phyloP scores from a whole-genome alignment of 2,113 vertebrate species.

The Sapayoa aenigma region DNA sequence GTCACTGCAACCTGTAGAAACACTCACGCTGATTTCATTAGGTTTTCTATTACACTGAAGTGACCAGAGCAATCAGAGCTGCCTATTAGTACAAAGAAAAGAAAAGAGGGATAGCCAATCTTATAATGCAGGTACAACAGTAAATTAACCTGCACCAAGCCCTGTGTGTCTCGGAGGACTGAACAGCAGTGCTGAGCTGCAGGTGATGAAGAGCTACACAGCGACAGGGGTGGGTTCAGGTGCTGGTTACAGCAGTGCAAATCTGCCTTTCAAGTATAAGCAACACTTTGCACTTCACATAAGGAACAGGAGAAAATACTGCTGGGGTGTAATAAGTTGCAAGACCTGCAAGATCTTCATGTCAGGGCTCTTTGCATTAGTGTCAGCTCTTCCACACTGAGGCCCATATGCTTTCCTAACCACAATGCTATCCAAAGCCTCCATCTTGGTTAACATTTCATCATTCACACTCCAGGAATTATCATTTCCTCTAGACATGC shows the following conservation, averaged over 20 bases:
- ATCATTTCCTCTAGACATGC: slow-evolving; percentile 60
- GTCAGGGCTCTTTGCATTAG: neutral
- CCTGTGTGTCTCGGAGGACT: neutral
- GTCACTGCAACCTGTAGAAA: neutral
- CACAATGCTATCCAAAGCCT: slow-evolving; percentile 10
- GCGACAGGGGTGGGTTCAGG: neutral
- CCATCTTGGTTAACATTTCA: slow-evolving; percentile 57
- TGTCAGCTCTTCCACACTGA: neutral
- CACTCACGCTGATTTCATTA: neutral
- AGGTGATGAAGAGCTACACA: neutral
- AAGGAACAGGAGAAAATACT: neutral
- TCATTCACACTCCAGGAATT: slow-evolving; percentile 52
- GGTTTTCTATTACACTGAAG: neutral
- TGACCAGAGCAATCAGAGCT: neutral
- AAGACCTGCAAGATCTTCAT: neutral
- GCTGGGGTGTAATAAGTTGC: neutral
- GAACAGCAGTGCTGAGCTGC: fast-evolving
- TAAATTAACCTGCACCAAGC: neutral
- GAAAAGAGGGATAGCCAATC: neutral
- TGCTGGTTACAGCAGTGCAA: neutral
- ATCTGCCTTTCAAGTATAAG: neutral
- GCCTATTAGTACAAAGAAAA: neutral
- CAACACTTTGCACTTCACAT: neutral
- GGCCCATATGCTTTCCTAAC: slow-evolving; percentile 10
- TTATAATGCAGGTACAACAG: neutral